These are phyloP conservation scores for Ditylenchus dipsaci DNA, from an alignment of 1,140 invertebrate species.

Conservation along the genomic window DNA sequence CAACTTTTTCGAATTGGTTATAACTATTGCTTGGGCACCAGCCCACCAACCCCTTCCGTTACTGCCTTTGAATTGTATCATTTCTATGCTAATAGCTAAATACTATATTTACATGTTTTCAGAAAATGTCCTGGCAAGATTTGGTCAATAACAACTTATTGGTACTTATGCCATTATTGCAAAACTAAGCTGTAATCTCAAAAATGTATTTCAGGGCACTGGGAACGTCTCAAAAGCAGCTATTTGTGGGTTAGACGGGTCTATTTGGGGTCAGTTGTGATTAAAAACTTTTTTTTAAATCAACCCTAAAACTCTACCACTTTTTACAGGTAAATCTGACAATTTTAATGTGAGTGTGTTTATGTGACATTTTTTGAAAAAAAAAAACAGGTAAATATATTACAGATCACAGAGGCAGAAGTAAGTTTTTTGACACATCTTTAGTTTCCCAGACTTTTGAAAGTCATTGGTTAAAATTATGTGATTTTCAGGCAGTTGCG, in stretches of 20 bases:
- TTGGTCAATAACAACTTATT: constrained; percentile 57
- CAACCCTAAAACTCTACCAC: too few species aligned
- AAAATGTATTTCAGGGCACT: constrained; percentile 26
- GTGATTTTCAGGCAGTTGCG: constrained; percentile 23
- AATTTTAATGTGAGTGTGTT: constrained; percentile 49
- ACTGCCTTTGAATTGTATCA: too few species aligned
- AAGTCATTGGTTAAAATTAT: too few species aligned
- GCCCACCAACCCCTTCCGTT: too few species aligned
- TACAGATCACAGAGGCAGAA: not conserved
- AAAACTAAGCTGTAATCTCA: too few species aligned
- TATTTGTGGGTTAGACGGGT: constrained; percentile 53
- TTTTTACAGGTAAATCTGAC: constrained; percentile 42
- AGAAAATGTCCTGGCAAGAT: constrained; percentile 53
- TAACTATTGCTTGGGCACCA: too few species aligned
- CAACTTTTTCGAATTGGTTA: too few species aligned
- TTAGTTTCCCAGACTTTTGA: too few species aligned
- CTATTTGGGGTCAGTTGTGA: constrained; percentile 43
- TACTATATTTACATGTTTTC: not conserved
- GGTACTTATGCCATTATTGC: not conserved
- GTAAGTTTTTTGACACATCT: not conserved
- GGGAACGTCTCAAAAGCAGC: constrained; percentile 56
- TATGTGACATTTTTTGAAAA: not conserved
- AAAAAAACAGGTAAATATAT: not conserved
- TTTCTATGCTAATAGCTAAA: too few species aligned
- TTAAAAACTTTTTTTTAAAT: too few species aligned